A percentile compares a stretch with the other conserved stretches of the same genome.
Conservation (phyloP, 2,113 vertebrate genomes). For the Geococcyx californianus region DNA sequence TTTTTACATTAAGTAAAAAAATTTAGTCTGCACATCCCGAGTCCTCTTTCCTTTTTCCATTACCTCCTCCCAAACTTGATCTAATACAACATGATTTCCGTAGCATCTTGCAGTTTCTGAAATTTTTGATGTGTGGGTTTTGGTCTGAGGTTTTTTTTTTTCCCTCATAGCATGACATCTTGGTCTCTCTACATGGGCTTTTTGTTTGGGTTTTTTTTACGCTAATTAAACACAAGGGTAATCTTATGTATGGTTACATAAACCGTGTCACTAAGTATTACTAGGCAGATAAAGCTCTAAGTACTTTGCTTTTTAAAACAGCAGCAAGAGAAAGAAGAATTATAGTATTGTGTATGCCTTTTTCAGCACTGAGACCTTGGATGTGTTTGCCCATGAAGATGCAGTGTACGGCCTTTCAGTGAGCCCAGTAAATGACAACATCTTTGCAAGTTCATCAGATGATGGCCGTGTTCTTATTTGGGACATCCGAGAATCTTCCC, state of each 20-base stretch:
- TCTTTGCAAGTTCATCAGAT: conserved; percentile 97
- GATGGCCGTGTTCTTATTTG: conserved; percentile 98
- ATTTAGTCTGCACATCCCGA: background rate
- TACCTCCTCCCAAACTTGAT: background rate
- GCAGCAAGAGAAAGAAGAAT: background rate
- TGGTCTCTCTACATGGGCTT: background rate
- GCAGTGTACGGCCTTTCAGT: conserved; percentile 98
- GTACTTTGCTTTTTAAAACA: background rate
- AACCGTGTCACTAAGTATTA: background rate
- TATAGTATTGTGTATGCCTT: background rate
- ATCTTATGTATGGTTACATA: background rate
- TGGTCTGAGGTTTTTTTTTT: background rate
- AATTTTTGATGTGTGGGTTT: background rate
- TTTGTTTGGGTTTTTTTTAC: background rate
- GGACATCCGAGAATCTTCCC: conserved; percentile 95
- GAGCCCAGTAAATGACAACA: conserved; percentile 96
- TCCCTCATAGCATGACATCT: background rate
- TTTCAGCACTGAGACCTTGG: conserved; percentile 90
- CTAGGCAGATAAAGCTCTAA: background rate
- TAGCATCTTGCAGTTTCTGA: background rate
- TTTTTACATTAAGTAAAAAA: background rate
- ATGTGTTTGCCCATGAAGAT: conserved; percentile 96
- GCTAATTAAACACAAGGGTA: background rate
- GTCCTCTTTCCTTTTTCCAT: background rate
- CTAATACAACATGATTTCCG: background rate